These are phyloP conservation scores for Euplexia lucipara DNA, from an alignment of 2,888 invertebrate species.

Conservation along the genomic window DNA sequence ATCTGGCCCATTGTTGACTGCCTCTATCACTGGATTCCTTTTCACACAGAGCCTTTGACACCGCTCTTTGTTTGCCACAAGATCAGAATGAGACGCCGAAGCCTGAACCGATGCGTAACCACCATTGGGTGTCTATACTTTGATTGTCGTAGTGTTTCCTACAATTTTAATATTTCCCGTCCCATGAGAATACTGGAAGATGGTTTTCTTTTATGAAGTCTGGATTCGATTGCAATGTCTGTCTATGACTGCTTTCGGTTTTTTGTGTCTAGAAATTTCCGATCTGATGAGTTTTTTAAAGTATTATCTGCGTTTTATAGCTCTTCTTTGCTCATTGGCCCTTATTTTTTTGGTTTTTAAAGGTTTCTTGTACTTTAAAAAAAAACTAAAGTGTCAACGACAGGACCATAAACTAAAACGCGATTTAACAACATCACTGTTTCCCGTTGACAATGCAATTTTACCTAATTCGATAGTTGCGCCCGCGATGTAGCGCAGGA, in stretches of 20 bases:
- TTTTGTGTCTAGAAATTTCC: background rate
- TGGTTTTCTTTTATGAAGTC: slow-evolving; percentile 29
- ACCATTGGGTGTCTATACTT: slow-evolving; percentile 75
- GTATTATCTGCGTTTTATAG: background rate
- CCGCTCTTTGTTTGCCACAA: slow-evolving; percentile 87
- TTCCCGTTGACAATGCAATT: slow-evolving; percentile 86
- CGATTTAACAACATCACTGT: slow-evolving; percentile 57
- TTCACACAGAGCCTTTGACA: slow-evolving; percentile 89
- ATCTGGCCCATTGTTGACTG: slow-evolving; percentile 89
- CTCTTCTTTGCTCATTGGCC: background rate
- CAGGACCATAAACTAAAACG: slow-evolving; percentile 29
- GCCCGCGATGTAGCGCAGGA: slow-evolving; percentile 61
- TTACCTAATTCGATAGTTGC: slow-evolving; percentile 83
- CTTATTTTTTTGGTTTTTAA: background rate
- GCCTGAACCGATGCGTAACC: slow-evolving; percentile 85
- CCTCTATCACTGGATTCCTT: slow-evolving; percentile 90
- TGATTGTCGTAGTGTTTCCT: slow-evolving; percentile 72
- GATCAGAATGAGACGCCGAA: slow-evolving; percentile 87
- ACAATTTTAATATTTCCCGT: slow-evolving; percentile 64
- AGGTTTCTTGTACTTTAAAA: background rate
- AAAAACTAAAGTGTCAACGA: background rate
- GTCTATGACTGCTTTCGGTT: slow-evolving; percentile 27
- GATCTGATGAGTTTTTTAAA: background rate
- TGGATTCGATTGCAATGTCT: slow-evolving; percentile 42
- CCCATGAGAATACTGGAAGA: slow-evolving; percentile 38